These are phyloP conservation scores for Heliconius sara DNA, from an alignment of 2,888 invertebrate species.

Conservation along the genomic window DNA sequence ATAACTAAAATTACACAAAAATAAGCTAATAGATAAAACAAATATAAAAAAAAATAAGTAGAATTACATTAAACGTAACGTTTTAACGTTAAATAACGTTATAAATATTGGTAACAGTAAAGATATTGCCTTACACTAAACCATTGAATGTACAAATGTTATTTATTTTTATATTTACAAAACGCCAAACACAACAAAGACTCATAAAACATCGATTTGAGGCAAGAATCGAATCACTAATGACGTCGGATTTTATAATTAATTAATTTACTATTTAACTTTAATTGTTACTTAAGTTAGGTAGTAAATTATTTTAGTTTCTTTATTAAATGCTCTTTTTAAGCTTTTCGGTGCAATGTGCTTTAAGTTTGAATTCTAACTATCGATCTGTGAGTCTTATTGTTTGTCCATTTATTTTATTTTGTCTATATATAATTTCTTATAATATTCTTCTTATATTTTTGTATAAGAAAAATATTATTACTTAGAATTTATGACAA, in stretches of 20 bases:
- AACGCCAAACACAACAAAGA: slow-evolving; percentile 12
- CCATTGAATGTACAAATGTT: slow-evolving; percentile 39
- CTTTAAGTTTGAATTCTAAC: not conserved
- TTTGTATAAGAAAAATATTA: too few relatives aligned
- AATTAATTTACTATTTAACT: not conserved
- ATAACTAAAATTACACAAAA: not conserved
- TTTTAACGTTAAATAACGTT: slow-evolving; percentile 31
- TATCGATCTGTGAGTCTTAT: not conserved
- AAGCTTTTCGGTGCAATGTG: not conserved
- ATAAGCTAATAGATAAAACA: slow-evolving; percentile 7
- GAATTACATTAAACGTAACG: slow-evolving; percentile 25
- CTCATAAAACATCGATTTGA: slow-evolving; percentile 5
- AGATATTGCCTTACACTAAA: slow-evolving; percentile 41
- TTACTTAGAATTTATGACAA: too few relatives aligned
- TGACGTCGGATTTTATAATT: slow-evolving; percentile 10
- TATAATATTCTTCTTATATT: too few relatives aligned
- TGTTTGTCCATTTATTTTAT: not conserved
- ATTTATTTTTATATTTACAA: slow-evolving; percentile 38
- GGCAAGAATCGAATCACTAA: slow-evolving; percentile 29
- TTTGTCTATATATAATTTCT: not conserved
- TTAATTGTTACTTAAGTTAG: too few relatives aligned
- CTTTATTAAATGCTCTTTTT: not conserved
- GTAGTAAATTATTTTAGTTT: not conserved
- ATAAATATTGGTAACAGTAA: slow-evolving; percentile 45
- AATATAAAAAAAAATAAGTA: slow-evolving; percentile 21